A percentile compares a stretch with the other conserved stretches of the same genome.
Conservation (phyloP, 2,888 invertebrate genomes). For the Eurois occulta region DNA sequence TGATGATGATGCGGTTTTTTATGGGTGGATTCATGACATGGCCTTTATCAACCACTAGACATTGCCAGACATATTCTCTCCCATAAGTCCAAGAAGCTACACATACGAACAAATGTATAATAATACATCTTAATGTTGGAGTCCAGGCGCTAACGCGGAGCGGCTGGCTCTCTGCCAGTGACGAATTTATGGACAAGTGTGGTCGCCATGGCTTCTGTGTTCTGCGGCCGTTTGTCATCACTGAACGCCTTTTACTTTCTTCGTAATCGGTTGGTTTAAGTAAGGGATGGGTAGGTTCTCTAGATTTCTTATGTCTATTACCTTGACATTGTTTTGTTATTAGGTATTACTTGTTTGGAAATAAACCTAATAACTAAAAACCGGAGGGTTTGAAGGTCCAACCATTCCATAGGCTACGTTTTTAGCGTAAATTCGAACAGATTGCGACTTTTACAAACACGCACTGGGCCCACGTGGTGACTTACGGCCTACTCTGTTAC, state of each 20-base stretch:
- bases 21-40: background rate
- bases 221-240: slow-evolving; percentile 45
- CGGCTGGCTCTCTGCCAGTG: slow-evolving; percentile 74
- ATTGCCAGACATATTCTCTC: background rate
- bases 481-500: background rate
- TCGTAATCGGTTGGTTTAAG: background rate
- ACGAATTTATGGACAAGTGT: slow-evolving; percentile 66
- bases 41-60: background rate
- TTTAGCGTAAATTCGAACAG: background rate
- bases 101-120: slow-evolving; percentile 41
- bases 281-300: background rate
- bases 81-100: slow-evolving; percentile 18
- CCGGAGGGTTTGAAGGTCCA: too few relatives aligned
- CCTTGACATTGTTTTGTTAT: background rate
- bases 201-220: slow-evolving; percentile 53
- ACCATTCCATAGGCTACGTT: background rate
- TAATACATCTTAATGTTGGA: slow-evolving; percentile 50
- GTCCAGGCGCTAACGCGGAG: slow-evolving; percentile 60
- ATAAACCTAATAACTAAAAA: background rate
- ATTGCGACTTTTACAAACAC: background rate
- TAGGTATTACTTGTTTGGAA: background rate
- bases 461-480: background rate
- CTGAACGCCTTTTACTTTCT: slow-evolving; percentile 53
- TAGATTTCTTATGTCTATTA: background rate
- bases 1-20: too few relatives aligned